A percentile compares a stretch with the other conserved stretches of the same genome.
Conservation (phyloP, 2,888 invertebrate species). For the Chloroclystis v-ata region DNA sequence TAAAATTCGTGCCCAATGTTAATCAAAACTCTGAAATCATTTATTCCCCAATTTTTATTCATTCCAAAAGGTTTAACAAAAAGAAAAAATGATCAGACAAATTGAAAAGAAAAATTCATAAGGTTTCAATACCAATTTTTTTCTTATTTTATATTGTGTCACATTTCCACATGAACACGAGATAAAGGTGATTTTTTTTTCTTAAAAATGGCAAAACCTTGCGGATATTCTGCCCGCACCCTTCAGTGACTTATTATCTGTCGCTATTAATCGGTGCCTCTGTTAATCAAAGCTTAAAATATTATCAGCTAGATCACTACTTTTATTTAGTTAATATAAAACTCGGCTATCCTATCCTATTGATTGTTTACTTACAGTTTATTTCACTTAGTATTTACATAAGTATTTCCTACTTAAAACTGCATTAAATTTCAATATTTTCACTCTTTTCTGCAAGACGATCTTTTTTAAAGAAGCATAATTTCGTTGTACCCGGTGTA, state of each 20-base stretch:
- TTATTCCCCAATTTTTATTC: too few relatives aligned
- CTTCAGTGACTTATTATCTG: constrained; percentile 25
- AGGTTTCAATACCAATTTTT: background rate
- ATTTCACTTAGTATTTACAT: too few relatives aligned
- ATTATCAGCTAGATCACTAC: background rate
- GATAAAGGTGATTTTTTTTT: constrained; percentile 3
- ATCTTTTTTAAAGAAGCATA: too few relatives aligned
- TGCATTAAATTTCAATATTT: too few relatives aligned
- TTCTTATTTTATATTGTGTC: background rate
- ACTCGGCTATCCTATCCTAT: too few relatives aligned
- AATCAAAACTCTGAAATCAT: too few relatives aligned
- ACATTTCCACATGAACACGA: background rate
- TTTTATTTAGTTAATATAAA: background rate
- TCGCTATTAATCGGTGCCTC: constrained; percentile 26
- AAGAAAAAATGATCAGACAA: background rate
- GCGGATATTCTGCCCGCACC: constrained; percentile 16
- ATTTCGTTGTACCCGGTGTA: too few relatives aligned
- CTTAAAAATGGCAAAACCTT: constrained; percentile 2
- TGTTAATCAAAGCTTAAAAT: background rate
- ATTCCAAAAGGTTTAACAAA: too few relatives aligned
- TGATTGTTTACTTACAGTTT: too few relatives aligned
- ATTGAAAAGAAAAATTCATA: background rate
- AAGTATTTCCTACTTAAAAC: too few relatives aligned
- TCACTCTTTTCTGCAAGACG: too few relatives aligned
- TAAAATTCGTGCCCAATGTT: too few relatives aligned